Conservation (phyloP, 2,797 vertebrate genomes). For the Knipowitschia caucasica region DNA sequence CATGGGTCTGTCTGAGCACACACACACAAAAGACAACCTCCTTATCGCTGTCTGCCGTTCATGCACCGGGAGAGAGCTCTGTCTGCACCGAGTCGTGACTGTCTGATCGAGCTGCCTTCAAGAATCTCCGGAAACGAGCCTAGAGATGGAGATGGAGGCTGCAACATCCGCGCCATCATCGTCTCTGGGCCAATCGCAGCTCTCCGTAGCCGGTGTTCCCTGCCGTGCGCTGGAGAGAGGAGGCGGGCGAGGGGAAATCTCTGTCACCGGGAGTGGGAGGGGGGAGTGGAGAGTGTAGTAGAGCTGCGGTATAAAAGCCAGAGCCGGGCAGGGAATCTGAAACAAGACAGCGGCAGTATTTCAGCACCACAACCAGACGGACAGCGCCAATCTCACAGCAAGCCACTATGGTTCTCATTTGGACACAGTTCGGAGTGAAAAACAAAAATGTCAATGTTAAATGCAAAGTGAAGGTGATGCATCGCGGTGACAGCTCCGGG, state of each 20-base stretch:
- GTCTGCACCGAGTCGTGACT: constrained; percentile 59
- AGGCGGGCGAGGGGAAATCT: constrained; percentile 76
- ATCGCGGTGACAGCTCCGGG: constrained; percentile 74
- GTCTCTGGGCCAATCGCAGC: constrained; percentile 51
- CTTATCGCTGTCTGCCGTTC: constrained; percentile 29
- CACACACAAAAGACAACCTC: background rate
- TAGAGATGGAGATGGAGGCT: constrained; percentile 70
- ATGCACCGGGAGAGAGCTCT: constrained; percentile 10
- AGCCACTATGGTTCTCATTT: constrained; percentile 79
- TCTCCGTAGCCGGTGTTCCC: constrained; percentile 64
- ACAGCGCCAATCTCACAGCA: too few relatives aligned
- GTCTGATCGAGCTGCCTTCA: constrained; percentile 45
- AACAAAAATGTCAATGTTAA: constrained; percentile 80
- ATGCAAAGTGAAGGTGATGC: constrained; percentile 79
- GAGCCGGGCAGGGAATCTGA: constrained; percentile 38
- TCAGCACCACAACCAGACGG: constrained; percentile 62
- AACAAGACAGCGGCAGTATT: too few relatives aligned
- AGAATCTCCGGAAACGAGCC: constrained; percentile 79
- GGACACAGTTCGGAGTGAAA: constrained; percentile 81
- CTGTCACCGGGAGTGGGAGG: constrained; percentile 71
- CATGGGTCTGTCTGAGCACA: constrained; percentile 25
- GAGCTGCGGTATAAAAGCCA: constrained; percentile 58
- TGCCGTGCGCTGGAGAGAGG: constrained; percentile 51
- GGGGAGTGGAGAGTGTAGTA: constrained; percentile 48
- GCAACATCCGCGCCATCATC: constrained; percentile 69